Evolutionary conservation across 1,140 invertebrate species (phyloP), one percentile per base, ranked within the genome.

Genomic region (Agraylea sexmaculata): DNA sequence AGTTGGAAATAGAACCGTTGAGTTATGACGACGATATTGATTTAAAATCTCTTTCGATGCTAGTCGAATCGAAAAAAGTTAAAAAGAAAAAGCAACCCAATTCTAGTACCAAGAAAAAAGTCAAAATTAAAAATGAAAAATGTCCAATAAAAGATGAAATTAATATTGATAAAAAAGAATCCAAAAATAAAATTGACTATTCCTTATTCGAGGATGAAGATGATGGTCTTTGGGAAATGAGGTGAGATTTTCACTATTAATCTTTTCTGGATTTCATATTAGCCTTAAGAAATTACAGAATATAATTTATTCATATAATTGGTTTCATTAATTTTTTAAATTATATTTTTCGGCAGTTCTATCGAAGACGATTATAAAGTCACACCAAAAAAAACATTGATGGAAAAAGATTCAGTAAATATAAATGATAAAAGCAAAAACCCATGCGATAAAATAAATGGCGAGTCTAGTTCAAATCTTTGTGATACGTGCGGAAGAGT

Each of bases 401-500:
- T 46, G 37, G 20, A 35, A 0, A 40, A 45, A 46, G 23, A 30
- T 7, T 28, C 23, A 40, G 13, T 36, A 42, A 27, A 40, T 40
- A 27, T 46, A 50, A 38, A n/a, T 30, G 3, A 36, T 11, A 36
- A 20, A 20, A 18, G 18, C 10, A n/a, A 36, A 46, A 39, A 37
- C 21, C 34, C 3, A 25, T 43, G 2, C n/a, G n/a, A n/a, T n/a
- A n/a, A n/a, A n/a, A n/a, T n/a, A n/a, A n/a, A n/a, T n/a, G n/a
- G n/a, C n/a, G n/a, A 8, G 23, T 7, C 23, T 7, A 25, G 7
- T 7, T 12, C 23, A 25, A 46, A 46, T 25, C 42, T 50, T 4
- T 50, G 48, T 20, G 48, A 50, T 20, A 46, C 44, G 2, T 50
- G 48, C 22, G 48, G 48, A 6, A 38, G 45, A 40, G 33, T 23